Percentiles rank a stretch among this genome's conserved stretches.
phyloP scores from a whole-genome alignment of 2,888 invertebrate genomes.

The Rapana venosa region DNA sequence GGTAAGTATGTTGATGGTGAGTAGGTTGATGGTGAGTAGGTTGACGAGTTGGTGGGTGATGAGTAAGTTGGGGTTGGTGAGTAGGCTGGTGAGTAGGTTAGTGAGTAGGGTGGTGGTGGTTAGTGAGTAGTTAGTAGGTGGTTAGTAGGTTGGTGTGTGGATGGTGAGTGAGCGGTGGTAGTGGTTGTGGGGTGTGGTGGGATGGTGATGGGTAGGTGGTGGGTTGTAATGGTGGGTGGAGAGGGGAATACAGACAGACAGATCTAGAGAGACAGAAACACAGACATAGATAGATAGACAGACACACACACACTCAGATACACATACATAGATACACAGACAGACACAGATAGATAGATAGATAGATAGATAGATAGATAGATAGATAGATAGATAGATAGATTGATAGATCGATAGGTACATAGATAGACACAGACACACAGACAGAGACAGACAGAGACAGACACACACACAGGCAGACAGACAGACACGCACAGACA shows the following conservation, averaged over 20 bases:
- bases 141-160: background rate
- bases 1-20: too few relatives aligned
- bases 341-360: background rate
- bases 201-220: too few relatives aligned
- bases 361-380: background rate
- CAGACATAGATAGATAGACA: constrained; percentile 27
- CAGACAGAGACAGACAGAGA: background rate
- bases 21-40: too few relatives aligned
- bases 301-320: background rate
- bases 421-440: background rate
- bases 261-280: constrained; percentile 20
- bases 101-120: background rate
- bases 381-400: constrained; percentile 1
- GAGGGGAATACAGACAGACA: constrained; percentile 18
- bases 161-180: background rate
- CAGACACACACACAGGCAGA: background rate
- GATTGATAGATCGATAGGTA: background rate
- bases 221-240: background rate
- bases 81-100: background rate
- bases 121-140: background rate
- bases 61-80: background rate
- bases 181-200: too few relatives aligned
- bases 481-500: constrained; percentile 17
- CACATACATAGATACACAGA: background rate
- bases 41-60: too few relatives aligned